These are phyloP conservation scores for Caloenas nicobarica DNA, from an alignment of 2,113 vertebrate species.

Conservation along the genomic window DNA sequence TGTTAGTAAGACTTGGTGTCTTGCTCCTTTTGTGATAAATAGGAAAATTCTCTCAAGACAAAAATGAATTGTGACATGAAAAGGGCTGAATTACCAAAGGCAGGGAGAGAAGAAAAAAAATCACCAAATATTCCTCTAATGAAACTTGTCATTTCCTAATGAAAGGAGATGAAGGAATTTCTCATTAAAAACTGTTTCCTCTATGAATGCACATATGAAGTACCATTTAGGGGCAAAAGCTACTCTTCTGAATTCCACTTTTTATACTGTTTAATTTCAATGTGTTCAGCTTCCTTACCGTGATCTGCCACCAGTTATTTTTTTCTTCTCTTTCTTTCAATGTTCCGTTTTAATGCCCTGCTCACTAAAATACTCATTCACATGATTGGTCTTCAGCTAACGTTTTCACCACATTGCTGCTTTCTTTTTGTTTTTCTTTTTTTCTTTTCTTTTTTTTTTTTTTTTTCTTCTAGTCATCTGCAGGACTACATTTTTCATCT, in stretches of 20 bases:
- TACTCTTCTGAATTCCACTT: not conserved
- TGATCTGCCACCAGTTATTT: not conserved
- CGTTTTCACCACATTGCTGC: not conserved
- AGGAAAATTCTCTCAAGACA: not conserved
- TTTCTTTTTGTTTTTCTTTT: not conserved
- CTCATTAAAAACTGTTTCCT: not conserved
- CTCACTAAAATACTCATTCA: not conserved
- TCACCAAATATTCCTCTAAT: conserved; percentile 13
- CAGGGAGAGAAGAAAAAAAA: not conserved
- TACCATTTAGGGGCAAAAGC: not conserved
- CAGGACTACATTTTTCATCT: not conserved
- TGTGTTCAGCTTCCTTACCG: not conserved
- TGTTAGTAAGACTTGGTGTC: not conserved
- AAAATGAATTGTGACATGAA: conserved; percentile 8
- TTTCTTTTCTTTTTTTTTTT: not conserved
- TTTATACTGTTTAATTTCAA: not conserved
- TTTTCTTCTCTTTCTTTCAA: not conserved
- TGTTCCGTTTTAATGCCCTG: not conserved
- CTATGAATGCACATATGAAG: not conserved
- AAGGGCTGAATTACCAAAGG: not conserved
- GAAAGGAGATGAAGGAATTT: not conserved
- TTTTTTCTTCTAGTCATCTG: not conserved
- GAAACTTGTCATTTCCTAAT: conserved; percentile 18
- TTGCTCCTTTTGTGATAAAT: not conserved
- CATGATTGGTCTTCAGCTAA: not conserved